Percentiles rank a stretch among this genome's conserved stretches.
Evolutionary conservation across 2,797 vertebrate genomes (phyloP).

Genomic region (Pipistrellus kuhlii): DNA sequence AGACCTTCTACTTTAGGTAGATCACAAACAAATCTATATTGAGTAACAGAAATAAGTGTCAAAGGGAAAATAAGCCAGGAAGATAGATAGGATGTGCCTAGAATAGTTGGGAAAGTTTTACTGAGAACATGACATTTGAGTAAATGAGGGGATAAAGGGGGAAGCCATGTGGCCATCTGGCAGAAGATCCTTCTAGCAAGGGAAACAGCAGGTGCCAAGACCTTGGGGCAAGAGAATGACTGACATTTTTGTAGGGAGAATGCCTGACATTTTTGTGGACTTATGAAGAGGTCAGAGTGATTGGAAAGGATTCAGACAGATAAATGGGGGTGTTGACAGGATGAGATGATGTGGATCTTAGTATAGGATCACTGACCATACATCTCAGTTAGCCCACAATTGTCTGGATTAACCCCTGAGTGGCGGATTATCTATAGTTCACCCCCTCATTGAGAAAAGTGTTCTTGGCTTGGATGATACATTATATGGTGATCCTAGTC

Average conservation of each 20-base stretch:
- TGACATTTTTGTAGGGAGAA: not conserved
- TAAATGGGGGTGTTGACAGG: not conserved
- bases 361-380: not conserved
- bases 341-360: not conserved
- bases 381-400: not conserved
- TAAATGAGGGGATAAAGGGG: not conserved
- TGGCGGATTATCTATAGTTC: not conserved
- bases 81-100: not conserved
- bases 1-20: not conserved
- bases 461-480: not conserved
- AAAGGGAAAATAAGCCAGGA: not conserved
- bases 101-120: not conserved
- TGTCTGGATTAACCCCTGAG: not conserved
- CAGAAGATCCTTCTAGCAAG: not conserved
- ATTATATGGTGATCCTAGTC: not conserved
- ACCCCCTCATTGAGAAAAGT: not conserved
- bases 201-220: not conserved
- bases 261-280: not conserved
- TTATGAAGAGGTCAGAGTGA: not conserved
- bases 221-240: not conserved
- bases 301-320: not conserved
- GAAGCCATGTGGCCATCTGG: not conserved
- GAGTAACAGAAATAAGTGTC: not conserved
- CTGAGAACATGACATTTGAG: constrained; percentile 7
- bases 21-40: not conserved